These are phyloP conservation scores for Hipparchia sbordonii DNA, from an alignment of 2,888 invertebrate genomes.

Conservation along the genomic window DNA sequence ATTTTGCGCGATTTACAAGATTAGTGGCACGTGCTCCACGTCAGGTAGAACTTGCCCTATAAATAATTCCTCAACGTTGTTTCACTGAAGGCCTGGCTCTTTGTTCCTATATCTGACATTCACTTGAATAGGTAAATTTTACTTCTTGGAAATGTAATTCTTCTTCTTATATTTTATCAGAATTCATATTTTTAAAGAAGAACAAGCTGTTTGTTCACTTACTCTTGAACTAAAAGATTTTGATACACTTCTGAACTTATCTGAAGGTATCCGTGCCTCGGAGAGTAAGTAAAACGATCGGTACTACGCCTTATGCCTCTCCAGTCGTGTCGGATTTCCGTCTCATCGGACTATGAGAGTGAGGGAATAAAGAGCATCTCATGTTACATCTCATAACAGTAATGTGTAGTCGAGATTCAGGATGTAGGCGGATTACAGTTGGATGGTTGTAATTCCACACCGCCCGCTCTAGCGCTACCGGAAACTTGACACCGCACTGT, in stretches of 20 bases:
- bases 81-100: neutral
- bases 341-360: too few relatives aligned
- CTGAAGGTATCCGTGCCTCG: too few relatives aligned
- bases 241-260: too few relatives aligned
- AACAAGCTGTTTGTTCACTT: too few relatives aligned
- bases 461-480: slow-evolving; percentile 14
- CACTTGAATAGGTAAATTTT: too few relatives aligned
- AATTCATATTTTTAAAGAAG: neutral
- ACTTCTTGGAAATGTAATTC: neutral
- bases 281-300: too few relatives aligned
- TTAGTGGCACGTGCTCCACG: neutral
- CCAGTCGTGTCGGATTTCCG: too few relatives aligned
- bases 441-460: slow-evolving; percentile 40
- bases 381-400: neutral
- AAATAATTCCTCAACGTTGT: neutral
- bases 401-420: slow-evolving; percentile 1
- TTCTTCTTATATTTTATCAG: neutral
- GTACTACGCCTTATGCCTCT: too few relatives aligned
- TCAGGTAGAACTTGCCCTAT: slow-evolving; percentile 2
- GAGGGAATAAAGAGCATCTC: too few relatives aligned
- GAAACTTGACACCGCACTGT: neutral
- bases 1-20: slow-evolving; percentile 1
- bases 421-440: slow-evolving; percentile 30
- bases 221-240: too few relatives aligned
- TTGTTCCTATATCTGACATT: neutral